Evolutionary conservation across 2,888 invertebrate genomes (phyloP).

Genomic region (Conistra vaccinii): DNA sequence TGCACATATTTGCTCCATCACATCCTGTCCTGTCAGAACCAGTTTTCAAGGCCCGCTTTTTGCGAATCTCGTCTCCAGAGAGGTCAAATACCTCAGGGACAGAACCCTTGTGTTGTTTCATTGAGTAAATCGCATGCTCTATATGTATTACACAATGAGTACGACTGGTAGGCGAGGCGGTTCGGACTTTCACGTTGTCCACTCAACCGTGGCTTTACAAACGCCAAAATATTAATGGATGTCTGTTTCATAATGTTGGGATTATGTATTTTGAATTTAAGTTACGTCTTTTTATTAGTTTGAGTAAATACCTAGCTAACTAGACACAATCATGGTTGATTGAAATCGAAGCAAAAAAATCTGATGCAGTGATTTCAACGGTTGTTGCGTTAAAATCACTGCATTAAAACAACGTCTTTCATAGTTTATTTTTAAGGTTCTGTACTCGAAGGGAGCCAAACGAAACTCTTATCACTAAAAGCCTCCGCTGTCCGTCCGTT

Average conservation of each 20-base stretch:
- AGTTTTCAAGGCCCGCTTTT: constrained; percentile 81
- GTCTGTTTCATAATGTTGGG: constrained; percentile 16
- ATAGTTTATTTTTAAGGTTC: not conserved
- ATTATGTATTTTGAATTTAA: constrained; percentile 30
- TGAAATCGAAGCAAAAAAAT: constrained; percentile 14
- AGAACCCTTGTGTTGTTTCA: constrained; percentile 67
- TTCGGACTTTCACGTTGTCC: constrained; percentile 60
- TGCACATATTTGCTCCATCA: constrained; percentile 64
- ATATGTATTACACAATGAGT: constrained; percentile 70
- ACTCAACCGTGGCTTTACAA: constrained; percentile 56
- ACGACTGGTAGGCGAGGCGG: constrained; percentile 44
- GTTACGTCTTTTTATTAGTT: constrained; percentile 7
- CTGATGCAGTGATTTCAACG: not conserved
- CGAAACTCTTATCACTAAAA: too few relatives aligned
- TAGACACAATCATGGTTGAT: not conserved
- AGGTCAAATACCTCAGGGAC: constrained; percentile 78
- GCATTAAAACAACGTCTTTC: not conserved
- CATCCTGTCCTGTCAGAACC: constrained; percentile 71
- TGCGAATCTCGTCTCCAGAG: constrained; percentile 72
- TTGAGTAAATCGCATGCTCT: constrained; percentile 73
- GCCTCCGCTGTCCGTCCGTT: too few relatives aligned
- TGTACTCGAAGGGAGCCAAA: too few relatives aligned
- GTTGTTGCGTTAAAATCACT: not conserved
- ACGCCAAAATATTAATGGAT: constrained; percentile 50
- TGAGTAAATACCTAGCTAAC: not conserved